Evolutionary conservation across 2,113 vertebrate genomes (phyloP).

Genomic region (Stegostoma tigrinum): DNA sequence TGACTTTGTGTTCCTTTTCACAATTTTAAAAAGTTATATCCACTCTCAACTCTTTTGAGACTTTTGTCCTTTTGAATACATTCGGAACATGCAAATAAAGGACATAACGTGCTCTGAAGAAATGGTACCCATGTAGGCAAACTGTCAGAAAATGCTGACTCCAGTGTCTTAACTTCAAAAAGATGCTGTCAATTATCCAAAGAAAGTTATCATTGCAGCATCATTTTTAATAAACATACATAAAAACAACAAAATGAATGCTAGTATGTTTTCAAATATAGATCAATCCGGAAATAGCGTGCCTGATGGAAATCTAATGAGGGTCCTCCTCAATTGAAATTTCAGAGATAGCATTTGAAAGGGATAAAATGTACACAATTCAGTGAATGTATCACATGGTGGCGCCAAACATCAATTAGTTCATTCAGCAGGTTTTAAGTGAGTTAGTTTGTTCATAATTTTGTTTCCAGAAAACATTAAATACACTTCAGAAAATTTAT

Average conservation of each 20-base stretch:
- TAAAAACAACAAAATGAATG: not conserved
- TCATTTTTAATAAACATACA: not conserved
- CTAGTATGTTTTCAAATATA: not conserved
- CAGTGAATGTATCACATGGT: not conserved
- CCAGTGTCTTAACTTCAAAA: not conserved
- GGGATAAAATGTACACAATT: not conserved
- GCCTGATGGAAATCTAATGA: not conserved
- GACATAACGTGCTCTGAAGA: not conserved
- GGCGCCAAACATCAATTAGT: slow-evolving; percentile 12
- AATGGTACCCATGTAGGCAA: not conserved
- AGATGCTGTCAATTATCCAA: not conserved
- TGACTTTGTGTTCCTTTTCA: too few relatives aligned
- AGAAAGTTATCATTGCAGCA: not conserved
- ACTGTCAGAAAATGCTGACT: not conserved
- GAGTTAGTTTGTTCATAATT: not conserved
- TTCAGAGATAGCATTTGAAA: not conserved
- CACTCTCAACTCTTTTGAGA: not conserved
- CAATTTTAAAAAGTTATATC: not conserved
- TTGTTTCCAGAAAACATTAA: not conserved
- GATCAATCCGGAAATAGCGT: not conserved
- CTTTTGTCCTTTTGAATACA: not conserved
- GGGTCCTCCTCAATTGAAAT: not conserved
- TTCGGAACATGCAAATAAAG: not conserved
- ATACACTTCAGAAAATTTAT: not conserved
- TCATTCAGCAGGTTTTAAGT: not conserved